A percentile compares a stretch with the other conserved stretches of the same genome.
These are phyloP conservation scores for Lacerta bilineata DNA, from an alignment of 2,797 vertebrate genomes.

Conservation along the genomic window DNA sequence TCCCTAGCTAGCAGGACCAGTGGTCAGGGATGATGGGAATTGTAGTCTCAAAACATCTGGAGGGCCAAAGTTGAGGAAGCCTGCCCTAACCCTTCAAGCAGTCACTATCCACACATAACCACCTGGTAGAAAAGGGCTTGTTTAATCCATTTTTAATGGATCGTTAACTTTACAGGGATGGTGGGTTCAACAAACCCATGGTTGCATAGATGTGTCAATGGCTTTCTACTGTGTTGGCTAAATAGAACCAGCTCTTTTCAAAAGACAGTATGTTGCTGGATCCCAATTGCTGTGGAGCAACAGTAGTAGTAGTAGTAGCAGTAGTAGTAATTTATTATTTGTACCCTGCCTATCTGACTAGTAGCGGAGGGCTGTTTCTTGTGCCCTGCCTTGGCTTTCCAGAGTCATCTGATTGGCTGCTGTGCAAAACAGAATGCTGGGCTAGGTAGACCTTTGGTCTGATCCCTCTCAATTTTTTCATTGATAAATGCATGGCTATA, in stretches of 20 bases:
- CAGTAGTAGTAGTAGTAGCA: background rate
- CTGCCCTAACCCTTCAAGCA: too few species aligned
- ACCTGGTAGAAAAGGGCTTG: background rate
- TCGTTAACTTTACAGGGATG: background rate
- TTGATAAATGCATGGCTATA: background rate
- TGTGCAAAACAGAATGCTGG: background rate
- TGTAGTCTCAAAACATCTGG: too few species aligned
- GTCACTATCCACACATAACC: background rate
- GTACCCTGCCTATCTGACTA: too few species aligned
- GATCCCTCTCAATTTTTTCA: background rate
- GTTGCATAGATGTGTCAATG: too few species aligned
- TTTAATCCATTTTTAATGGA: background rate
- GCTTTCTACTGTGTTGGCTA: too few species aligned
- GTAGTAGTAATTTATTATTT: too few species aligned
- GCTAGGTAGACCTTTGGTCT: background rate
- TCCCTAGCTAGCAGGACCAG: too few species aligned
- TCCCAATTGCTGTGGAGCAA: background rate
- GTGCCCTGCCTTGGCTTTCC: background rate
- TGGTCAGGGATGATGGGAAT: too few species aligned
- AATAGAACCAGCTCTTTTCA: background rate
- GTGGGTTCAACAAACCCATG: background rate
- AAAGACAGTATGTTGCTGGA: background rate
- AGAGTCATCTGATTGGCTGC: background rate
- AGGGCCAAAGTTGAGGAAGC: too few species aligned
- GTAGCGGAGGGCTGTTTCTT: too few species aligned